Base-by-base conservation (phyloP, 1,140 invertebrate genomes). In the Drosophila nigrodunni region DNA sequence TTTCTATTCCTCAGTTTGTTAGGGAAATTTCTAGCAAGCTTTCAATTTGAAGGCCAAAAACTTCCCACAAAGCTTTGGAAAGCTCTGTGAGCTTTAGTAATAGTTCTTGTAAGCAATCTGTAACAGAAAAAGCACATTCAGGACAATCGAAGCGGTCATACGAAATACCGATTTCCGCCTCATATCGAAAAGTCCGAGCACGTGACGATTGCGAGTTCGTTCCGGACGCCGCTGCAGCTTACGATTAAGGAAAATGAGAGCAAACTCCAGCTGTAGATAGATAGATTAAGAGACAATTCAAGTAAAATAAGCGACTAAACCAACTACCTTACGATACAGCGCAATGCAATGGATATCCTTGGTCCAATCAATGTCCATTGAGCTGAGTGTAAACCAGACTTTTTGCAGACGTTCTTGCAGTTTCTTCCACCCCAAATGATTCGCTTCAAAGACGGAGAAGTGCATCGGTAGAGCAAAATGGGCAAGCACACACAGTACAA, bases 91-190 rank as follows among this genome's bases (percentile, higher is more conserved):
- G 34, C 13, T 39, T 58, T 30, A 70, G 39, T 59, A 71, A 69
- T 83, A 88, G 25, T 80, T 64, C 49, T 83, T 89, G 46, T 89
- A 88, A 1, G 85, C 85, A 73, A 88, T 78, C 37, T 88, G 85
- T 3, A 75, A 74, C 0, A 88, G 71, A 1, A 85, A 73, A 15
- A 89, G 15, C 0, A 89, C 78, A 76, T 90, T 72, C 1, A 34
- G 57, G 0, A 50, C 7, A n/a, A 78, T 61, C n/a, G 78, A 89
- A 7, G n/a, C 25, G 46, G 35, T 60, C 77, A 85, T 64, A 2
- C 7, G 7, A 25, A 39, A 58, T 2, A 39, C 68, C 0, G 64
- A 41, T 10, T n/a, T 44, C 15, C 55, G 65, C 49, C 41, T 78
- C 34, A 88, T 13, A 18, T 89, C 83, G 5, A 89, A 88, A 0